phyloP scores from a whole-genome alignment of 2,113 vertebrate genomes.

The Gambusia holbrooki region DNA sequence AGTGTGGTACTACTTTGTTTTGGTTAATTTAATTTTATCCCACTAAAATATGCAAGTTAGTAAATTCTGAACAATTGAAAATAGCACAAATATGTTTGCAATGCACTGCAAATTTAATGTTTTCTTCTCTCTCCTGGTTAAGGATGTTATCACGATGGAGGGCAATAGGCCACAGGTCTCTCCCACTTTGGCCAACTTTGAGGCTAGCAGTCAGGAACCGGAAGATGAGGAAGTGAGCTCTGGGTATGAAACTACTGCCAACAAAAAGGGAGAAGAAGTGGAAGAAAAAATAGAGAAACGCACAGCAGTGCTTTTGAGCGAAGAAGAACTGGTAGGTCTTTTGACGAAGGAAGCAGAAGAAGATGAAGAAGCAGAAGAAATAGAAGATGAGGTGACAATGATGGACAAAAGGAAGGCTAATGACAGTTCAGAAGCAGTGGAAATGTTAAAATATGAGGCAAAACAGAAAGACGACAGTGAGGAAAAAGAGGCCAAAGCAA shows the following conservation, averaged over 20 bases:
- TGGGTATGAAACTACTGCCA: slow-evolving; percentile 41
- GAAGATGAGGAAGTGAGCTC: slow-evolving; percentile 69
- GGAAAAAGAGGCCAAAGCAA: slow-evolving; percentile 2
- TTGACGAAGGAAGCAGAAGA: slow-evolving; percentile 67
- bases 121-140: slow-evolving; percentile 3
- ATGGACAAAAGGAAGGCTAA: slow-evolving; percentile 11
- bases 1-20: no score
- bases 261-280: slow-evolving; percentile 33
- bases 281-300: slow-evolving; percentile 37
- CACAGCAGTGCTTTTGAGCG: slow-evolving; percentile 71
- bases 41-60: background rate
- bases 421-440: slow-evolving; percentile 10
- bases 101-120: background rate
- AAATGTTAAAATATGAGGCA: slow-evolving; percentile 8
- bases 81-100: background rate
- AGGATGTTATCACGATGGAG: slow-evolving; percentile 62
- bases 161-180: slow-evolving; percentile 52
- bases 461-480: slow-evolving; percentile 5
- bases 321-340: slow-evolving; percentile 71
- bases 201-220: slow-evolving; percentile 65
- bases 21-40: no score
- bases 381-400: slow-evolving; percentile 11
- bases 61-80: background rate
- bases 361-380: slow-evolving; percentile 50
- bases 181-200: slow-evolving; percentile 65